Evolutionary conservation across 2,113 vertebrate species (phyloP).

Genomic region (Rhinolophus ferrumequinum): DNA sequence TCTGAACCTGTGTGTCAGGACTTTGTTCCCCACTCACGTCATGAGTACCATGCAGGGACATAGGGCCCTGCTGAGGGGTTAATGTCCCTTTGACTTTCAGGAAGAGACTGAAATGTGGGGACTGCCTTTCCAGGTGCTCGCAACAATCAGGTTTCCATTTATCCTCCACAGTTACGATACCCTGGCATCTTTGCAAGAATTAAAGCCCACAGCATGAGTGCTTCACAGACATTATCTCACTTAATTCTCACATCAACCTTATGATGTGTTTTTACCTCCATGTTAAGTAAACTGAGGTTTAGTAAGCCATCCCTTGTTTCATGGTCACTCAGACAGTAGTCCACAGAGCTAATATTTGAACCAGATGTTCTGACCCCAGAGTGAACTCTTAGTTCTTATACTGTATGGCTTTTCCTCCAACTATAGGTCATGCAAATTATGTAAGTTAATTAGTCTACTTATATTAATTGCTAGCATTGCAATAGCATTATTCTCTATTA

Average conservation of each 20-base stretch:
- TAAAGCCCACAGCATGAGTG: neutral
- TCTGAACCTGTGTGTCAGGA: too few relatives aligned
- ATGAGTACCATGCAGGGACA: too few relatives aligned
- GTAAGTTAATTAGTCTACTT: constrained; percentile 61
- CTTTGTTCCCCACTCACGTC: too few relatives aligned
- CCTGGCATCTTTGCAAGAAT: neutral
- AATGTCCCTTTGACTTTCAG: too few relatives aligned
- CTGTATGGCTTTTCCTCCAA: constrained; percentile 11
- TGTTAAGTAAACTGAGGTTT: constrained; percentile 46
- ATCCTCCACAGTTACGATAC: neutral
- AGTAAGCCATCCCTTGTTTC: neutral
- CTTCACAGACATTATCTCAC: neutral
- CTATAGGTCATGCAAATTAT: neutral
- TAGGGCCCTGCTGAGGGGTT: too few relatives aligned
- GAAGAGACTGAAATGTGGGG: too few relatives aligned
- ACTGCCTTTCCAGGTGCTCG: too few relatives aligned
- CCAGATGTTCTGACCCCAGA: constrained; percentile 32
- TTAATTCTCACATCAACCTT: neutral
- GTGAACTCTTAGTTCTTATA: neutral
- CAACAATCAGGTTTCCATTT: too few relatives aligned
- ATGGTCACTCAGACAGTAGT: neutral
- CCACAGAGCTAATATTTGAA: constrained; percentile 33
- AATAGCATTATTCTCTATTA: constrained; percentile 57
- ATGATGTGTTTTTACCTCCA: neutral
- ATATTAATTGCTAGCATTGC: constrained; percentile 52